Percentiles rank a stretch among this genome's conserved stretches.
Conservation (phyloP, 2,888 invertebrate species). For the Eilema depressum region DNA sequence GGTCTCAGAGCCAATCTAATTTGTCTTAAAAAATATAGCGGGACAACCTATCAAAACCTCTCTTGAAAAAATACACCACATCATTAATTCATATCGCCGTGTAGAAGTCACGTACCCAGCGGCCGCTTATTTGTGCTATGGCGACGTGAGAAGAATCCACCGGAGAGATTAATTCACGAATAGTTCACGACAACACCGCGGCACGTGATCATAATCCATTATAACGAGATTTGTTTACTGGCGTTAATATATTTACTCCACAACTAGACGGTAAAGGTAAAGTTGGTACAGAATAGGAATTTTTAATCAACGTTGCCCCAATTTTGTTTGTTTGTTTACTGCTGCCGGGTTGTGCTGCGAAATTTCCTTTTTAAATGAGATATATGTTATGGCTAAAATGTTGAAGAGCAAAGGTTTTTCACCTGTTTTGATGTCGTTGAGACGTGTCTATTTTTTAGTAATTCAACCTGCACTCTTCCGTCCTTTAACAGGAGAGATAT, state of each 20-base stretch:
- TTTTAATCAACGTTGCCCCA: conserved; percentile 6
- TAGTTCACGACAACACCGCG: conserved; percentile 48
- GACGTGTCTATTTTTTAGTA: background rate
- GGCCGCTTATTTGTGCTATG: conserved; percentile 46
- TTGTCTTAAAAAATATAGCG: background rate
- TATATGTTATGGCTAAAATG: background rate
- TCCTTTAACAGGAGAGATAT: background rate
- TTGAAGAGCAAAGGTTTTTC: background rate
- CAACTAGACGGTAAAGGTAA: conserved; percentile 10
- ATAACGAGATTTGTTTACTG: conserved; percentile 49
- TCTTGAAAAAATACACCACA: conserved; percentile 22
- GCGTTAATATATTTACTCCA: conserved; percentile 19
- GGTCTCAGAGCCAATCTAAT: background rate
- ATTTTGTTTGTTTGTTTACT: conserved; percentile 2
- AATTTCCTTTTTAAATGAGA: conserved; percentile 6
- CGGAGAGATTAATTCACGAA: conserved; percentile 49
- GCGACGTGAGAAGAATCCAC: conserved; percentile 43
- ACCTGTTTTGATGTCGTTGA: background rate
- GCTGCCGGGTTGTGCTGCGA: background rate
- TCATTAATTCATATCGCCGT: conserved; percentile 40
- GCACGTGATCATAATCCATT: conserved; percentile 50
- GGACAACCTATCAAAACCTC: background rate
- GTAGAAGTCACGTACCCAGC: conserved; percentile 42
- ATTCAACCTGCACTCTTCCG: background rate
- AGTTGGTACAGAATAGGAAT: conserved; percentile 18